phyloP scores from a whole-genome alignment of 2,113 vertebrate species.

The Acinonyx jubatus region DNA sequence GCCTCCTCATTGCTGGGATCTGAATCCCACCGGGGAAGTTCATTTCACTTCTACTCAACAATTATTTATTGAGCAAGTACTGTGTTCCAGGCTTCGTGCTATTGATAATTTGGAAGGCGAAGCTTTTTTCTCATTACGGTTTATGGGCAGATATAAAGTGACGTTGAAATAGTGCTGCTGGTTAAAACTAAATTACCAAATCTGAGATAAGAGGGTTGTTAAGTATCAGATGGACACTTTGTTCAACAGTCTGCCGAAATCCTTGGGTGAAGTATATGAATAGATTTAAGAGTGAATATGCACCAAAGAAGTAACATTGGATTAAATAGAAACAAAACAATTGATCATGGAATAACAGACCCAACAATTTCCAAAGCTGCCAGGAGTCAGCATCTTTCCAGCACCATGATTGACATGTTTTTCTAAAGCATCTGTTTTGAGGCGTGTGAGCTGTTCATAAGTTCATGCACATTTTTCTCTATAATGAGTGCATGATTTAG shows the following conservation, averaged over 20 bases:
- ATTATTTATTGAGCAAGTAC: constrained; percentile 56
- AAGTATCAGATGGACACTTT: constrained; percentile 11
- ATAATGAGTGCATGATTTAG: not conserved
- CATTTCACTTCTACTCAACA: constrained; percentile 8
- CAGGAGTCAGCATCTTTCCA: not conserved
- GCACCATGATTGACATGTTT: not conserved
- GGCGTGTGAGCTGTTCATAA: not conserved
- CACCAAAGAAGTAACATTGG: not conserved
- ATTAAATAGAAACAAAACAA: not conserved
- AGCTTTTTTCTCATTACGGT: constrained; percentile 35
- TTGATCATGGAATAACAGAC: not conserved
- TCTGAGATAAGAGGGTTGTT: constrained; percentile 32
- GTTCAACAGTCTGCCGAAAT: not conserved
- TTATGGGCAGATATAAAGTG: constrained; percentile 9
- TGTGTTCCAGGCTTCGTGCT: not conserved
- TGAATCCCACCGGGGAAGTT: not conserved
- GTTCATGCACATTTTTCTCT: not conserved
- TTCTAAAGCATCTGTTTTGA: constrained; percentile 2
- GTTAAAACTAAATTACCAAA: constrained; percentile 48
- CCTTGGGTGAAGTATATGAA: not conserved
- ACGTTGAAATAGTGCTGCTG: not conserved
- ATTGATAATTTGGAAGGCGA: constrained; percentile 9
- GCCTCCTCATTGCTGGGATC: not conserved
- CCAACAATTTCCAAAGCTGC: not conserved
- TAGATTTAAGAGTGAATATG: not conserved